Conservation (phyloP, 2,797 vertebrate genomes). For the Pelobates cultripes region DNA sequence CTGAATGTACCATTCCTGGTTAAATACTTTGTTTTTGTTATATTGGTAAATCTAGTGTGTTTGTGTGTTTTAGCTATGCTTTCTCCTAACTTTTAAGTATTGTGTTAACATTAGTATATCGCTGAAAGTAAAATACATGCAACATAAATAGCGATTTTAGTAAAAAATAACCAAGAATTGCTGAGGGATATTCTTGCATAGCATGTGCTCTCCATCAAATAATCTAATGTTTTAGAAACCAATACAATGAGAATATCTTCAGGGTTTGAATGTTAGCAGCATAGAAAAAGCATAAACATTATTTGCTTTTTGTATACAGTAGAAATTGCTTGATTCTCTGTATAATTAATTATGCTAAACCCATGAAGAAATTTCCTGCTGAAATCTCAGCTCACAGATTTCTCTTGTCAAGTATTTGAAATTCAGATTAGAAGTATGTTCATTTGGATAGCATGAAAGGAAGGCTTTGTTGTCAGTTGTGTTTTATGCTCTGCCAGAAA, state of each 20-base stretch:
- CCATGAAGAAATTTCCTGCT: slow-evolving; percentile 83
- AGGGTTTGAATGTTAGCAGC: slow-evolving; percentile 43
- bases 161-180: slow-evolving; percentile 54
- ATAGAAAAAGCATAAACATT: slow-evolving; percentile 66
- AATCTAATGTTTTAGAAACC: slow-evolving; percentile 60
- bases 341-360: slow-evolving; percentile 82
- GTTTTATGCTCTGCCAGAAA: slow-evolving; percentile 79
- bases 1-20: too few species aligned
- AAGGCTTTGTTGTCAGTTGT: slow-evolving; percentile 80
- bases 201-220: not conserved
- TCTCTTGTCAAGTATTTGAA: slow-evolving; percentile 85
- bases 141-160: not conserved
- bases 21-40: too few species aligned
- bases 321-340: slow-evolving; percentile 74
- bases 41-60: too few species aligned
- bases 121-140: slow-evolving; percentile 20
- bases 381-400: slow-evolving; percentile 77
- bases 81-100: not conserved
- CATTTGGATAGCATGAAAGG: slow-evolving; percentile 82
- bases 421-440: slow-evolving; percentile 86
- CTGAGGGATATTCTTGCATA: slow-evolving; percentile 32
- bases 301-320: slow-evolving; percentile 70
- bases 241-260: slow-evolving; percentile 69
- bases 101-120: not conserved
- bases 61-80: too few species aligned